Percentiles rank a stretch among this genome's conserved stretches.
Conservation (phyloP, 2,797 vertebrate genomes). For the Sebastes steindachneri region DNA sequence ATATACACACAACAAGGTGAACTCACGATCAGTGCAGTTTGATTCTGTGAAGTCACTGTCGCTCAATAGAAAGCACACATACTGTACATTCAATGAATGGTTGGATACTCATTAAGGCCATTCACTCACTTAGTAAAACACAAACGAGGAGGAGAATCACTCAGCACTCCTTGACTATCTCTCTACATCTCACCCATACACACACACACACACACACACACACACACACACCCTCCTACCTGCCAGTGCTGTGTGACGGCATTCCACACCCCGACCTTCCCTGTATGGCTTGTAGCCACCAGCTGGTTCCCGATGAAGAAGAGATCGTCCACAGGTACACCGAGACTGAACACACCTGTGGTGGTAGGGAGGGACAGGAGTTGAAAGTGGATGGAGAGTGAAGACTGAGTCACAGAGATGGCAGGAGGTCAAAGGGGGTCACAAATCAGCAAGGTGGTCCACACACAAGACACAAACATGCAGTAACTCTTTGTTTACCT, state of each 20-base stretch:
- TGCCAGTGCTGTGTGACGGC: conserved; percentile 99
- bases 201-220: not conserved
- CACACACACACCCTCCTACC: conserved; percentile 69
- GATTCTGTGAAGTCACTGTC: not conserved
- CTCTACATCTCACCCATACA: not conserved
- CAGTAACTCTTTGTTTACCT: conserved; percentile 73
- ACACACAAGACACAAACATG: not conserved
- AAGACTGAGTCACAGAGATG: not conserved
- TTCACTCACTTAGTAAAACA: not conserved
- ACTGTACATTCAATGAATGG: not conserved
- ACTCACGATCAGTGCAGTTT: not conserved
- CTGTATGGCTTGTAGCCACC: conserved; percentile 97
- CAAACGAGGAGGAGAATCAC: not conserved
- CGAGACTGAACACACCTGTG: conserved; percentile 94
- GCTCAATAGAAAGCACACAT: not conserved
- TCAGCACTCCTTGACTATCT: not conserved
- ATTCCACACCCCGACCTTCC: conserved; percentile 99
- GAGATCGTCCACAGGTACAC: conserved; percentile 95
- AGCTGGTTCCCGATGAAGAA: conserved; percentile 99
- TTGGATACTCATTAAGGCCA: not conserved
- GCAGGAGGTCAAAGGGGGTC: not conserved
- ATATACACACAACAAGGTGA: not conserved
- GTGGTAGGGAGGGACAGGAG: not conserved
- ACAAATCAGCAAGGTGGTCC: not conserved
- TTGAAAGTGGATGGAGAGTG: not conserved